These are phyloP conservation scores for Lophochroa leadbeateri DNA, from an alignment of 2,113 vertebrate genomes.

Conservation along the genomic window DNA sequence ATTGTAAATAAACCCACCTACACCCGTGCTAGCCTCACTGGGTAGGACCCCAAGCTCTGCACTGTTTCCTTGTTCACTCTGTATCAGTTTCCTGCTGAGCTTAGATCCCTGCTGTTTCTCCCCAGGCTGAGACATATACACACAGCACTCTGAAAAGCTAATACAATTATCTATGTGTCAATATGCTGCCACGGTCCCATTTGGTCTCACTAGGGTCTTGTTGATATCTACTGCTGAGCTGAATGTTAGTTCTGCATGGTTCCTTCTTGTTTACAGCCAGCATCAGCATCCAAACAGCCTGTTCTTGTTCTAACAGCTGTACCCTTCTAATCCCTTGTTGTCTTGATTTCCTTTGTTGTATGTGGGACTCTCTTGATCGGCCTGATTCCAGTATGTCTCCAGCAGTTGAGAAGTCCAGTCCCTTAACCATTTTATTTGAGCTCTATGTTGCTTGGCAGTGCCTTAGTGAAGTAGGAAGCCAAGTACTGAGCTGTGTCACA, in stretches of 20 bases:
- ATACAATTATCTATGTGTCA: constrained; percentile 31
- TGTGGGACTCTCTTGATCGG: not conserved
- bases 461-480: not conserved
- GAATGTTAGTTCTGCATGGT: not conserved
- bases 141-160: not conserved
- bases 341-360: not conserved
- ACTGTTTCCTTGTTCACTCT: not conserved
- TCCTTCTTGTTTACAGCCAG: constrained; percentile 18
- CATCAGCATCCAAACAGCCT: not conserved
- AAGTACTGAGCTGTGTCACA: not conserved
- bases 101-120: constrained; percentile 2
- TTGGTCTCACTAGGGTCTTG: constrained; percentile 21
- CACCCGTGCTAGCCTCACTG: not conserved
- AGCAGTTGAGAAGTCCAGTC: not conserved
- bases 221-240: constrained; percentile 20
- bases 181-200: not conserved
- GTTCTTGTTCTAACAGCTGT: not conserved
- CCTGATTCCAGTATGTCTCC: not conserved
- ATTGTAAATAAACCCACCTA: not conserved
- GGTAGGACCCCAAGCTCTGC: not conserved
- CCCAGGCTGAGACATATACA: not conserved
- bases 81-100: not conserved
- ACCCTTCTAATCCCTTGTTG: not conserved
- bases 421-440: not conserved
- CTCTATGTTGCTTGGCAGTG: not conserved